Conservation (phyloP, 2,888 invertebrate genomes). For the Apamea epomidion region DNA sequence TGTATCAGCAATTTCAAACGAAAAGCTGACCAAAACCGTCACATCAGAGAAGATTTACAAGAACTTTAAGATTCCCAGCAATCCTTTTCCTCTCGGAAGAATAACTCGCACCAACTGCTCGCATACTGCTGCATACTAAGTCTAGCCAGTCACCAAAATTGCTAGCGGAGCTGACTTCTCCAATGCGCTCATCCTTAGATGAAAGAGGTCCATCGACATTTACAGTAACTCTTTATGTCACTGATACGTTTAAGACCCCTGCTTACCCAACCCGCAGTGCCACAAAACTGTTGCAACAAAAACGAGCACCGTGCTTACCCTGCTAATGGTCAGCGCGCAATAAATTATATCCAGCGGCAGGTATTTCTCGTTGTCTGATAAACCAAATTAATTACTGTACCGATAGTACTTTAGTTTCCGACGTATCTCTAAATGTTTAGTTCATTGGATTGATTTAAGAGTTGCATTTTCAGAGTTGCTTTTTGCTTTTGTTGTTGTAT, state of each 20-base stretch:
- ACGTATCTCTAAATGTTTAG: slow-evolving; percentile 61
- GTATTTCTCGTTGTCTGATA: slow-evolving; percentile 68
- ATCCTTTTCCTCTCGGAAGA: too few relatives aligned
- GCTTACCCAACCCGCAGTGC: slow-evolving; percentile 13
- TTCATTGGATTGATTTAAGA: slow-evolving; percentile 57
- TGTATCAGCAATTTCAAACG: too few relatives aligned
- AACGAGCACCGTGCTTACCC: slow-evolving; percentile 14
- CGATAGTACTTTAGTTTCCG: slow-evolving; percentile 64
- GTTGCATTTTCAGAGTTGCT: slow-evolving; percentile 1
- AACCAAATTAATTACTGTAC: slow-evolving; percentile 67
- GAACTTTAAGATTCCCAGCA: too few relatives aligned
- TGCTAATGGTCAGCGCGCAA: slow-evolving; percentile 44
- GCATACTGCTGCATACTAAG: too few relatives aligned
- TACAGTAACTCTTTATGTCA: too few relatives aligned
- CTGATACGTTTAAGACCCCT: not conserved
- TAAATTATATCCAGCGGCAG: slow-evolving; percentile 64
- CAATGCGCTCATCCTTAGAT: not conserved
- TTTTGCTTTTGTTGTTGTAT: slow-evolving; percentile 30
- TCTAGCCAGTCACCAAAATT: not conserved
- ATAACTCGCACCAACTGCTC: too few relatives aligned
- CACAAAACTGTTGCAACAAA: slow-evolving; percentile 49
- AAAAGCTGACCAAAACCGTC: too few relatives aligned
- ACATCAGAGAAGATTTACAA: too few relatives aligned
- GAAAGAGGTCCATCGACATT: too few relatives aligned
- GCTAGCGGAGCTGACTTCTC: not conserved